Conservation (phyloP, 2,888 invertebrate genomes). For the Scaeva pyrastri region DNA sequence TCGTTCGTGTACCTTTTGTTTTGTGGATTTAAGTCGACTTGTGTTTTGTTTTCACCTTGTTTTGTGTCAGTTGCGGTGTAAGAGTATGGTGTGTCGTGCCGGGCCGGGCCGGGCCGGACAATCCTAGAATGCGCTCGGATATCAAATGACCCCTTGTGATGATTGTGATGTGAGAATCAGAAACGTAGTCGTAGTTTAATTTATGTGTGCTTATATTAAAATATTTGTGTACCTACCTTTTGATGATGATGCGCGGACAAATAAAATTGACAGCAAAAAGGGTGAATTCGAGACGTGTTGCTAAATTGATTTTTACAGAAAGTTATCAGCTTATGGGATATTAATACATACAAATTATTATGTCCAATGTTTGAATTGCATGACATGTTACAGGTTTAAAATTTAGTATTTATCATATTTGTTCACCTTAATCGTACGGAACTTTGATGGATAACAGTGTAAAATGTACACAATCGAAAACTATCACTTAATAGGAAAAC, state of each 20-base stretch:
- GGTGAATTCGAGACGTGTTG: slow-evolving; percentile 3
- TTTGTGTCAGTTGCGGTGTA: slow-evolving; percentile 51
- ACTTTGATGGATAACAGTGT: too few species aligned
- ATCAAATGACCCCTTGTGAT: slow-evolving; percentile 35
- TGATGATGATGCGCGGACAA: not conserved
- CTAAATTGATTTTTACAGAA: not conserved
- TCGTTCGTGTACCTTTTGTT: slow-evolving; percentile 39
- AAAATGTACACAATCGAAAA: too few species aligned
- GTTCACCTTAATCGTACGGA: too few species aligned
- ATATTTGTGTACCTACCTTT: too few species aligned
- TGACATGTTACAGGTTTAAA: too few species aligned
- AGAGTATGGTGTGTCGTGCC: not conserved
- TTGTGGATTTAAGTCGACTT: slow-evolving; percentile 44
- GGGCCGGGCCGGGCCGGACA: not conserved
- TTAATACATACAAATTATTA: not conserved
- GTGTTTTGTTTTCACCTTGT: slow-evolving; percentile 67
- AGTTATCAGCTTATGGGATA: not conserved
- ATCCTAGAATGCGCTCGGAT: not conserved
- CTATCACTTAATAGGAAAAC: too few species aligned
- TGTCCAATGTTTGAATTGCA: too few species aligned
- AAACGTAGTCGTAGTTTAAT: slow-evolving; percentile 38
- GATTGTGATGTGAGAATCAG: slow-evolving; percentile 13
- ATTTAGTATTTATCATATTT: too few species aligned
- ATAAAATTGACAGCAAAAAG: slow-evolving; percentile 21
- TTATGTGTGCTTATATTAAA: slow-evolving; percentile 23